Conservation (phyloP, 35 echinoderm and acorn worm genomes). For the Lytechinus pictus region DNA sequence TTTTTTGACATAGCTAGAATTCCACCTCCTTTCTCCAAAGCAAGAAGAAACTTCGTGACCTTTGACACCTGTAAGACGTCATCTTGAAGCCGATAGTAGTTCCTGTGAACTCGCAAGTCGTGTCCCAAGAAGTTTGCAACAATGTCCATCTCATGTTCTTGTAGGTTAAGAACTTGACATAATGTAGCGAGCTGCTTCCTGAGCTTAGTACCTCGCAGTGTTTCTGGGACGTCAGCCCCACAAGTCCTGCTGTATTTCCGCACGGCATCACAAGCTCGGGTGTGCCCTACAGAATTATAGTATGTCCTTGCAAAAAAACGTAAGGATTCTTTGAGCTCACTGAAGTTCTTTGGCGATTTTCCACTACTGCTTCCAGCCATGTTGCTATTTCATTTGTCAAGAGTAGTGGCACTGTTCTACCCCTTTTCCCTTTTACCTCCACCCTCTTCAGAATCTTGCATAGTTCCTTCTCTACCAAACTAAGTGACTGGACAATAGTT, state of each 20-base stretch:
- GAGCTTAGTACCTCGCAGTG: constrained; percentile 62
- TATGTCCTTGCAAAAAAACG: constrained; percentile 67
- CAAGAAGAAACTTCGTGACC: constrained; percentile 67
- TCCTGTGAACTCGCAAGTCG: constrained; percentile 64
- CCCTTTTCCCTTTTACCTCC: constrained; percentile 76
- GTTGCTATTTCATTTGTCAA: constrained; percentile 63
- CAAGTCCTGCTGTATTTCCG: constrained; percentile 61
- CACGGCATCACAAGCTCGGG: constrained; percentile 60
- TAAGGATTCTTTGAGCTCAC: constrained; percentile 63
- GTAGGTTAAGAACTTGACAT: constrained; percentile 63
- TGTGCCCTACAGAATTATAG: constrained; percentile 64
- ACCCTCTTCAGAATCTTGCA: constrained; percentile 54
- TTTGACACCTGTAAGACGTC: constrained; percentile 74
- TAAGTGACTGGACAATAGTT: constrained; percentile 41
- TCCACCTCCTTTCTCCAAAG: constrained; percentile 60
- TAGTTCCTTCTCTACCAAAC: constrained; percentile 59
- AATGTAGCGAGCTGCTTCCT: constrained; percentile 78
- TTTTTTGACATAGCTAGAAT: no score
- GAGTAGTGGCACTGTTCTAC: constrained; percentile 67
- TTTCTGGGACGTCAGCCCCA: constrained; percentile 62
- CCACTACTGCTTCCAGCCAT: constrained; percentile 52
- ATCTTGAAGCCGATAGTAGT: constrained; percentile 66
- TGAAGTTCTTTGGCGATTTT: constrained; percentile 30
- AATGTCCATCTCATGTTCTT: constrained; percentile 80
- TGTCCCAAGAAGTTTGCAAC: constrained; percentile 72